phyloP scores from a whole-genome alignment of 2,797 vertebrate genomes.

The Manis pentadactyla region DNA sequence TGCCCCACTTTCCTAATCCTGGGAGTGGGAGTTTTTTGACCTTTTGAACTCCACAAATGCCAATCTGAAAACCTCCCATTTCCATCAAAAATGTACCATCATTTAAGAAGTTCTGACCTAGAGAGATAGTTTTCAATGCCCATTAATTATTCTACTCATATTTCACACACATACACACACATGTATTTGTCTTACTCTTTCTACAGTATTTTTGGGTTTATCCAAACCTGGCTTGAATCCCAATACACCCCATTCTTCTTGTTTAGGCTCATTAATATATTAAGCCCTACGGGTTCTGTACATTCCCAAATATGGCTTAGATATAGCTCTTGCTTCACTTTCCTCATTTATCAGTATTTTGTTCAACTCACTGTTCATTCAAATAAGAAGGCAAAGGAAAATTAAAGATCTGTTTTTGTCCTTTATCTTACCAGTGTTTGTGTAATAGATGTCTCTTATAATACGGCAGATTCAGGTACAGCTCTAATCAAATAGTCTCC shows the following conservation, averaged over 20 bases:
- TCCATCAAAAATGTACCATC: background rate
- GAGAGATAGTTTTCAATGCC: background rate
- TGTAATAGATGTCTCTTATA: background rate
- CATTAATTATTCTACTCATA: background rate
- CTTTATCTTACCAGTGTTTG: background rate
- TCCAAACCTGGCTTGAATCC: background rate
- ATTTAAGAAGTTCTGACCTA: background rate
- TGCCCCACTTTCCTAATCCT: background rate
- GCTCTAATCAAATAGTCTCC: background rate
- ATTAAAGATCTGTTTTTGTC: background rate
- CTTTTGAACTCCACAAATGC: background rate
- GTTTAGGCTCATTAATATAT: background rate
- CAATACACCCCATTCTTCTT: background rate
- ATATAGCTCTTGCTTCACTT: background rate
- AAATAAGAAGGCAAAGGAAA: background rate
- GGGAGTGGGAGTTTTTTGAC: background rate
- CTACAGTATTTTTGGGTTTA: background rate
- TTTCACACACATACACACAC: background rate
- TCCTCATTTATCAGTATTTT: background rate
- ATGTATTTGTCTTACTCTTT: background rate
- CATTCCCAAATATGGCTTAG: background rate
- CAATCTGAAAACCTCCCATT: background rate
- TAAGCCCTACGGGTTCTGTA: background rate
- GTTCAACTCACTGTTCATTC: background rate
- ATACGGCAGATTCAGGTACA: background rate